Evolutionary conservation across 92 coral and sea anemone species (phyloP), one percentile per base, ranked within the genome.

Genomic region (Porites lobata): DNA sequence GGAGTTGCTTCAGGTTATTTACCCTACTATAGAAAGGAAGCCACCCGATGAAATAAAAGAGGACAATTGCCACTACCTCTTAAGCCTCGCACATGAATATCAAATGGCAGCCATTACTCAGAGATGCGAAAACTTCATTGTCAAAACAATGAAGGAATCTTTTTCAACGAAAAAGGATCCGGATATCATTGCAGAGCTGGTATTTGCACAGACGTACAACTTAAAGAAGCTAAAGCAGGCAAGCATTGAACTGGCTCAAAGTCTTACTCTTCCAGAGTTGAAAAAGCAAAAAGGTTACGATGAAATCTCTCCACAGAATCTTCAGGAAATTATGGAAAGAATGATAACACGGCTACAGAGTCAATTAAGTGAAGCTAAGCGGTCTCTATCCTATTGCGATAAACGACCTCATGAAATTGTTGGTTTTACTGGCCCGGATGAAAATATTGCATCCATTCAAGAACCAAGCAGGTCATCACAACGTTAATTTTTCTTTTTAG

Each of bases 71-170:
- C 14, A 67, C 43, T 67, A 1, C 72, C 72, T 67, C 14, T 10
- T 67, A 43, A 1, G 12, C 14, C 72, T 67, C 20, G 72, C 72
- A 1, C 72, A 67, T 18, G 72, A 67, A 43, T 67, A 21, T 67
- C 72, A 67, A 24, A 67, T 67, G 72, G 72, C 10, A 12, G 72
- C 72, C 72, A 67, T 67, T 22, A 14, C 26, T 67, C 12, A 67
- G 72, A 8, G 43, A 67, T 67, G 72, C 11, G 72, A 67, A 67
- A 50, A 67, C 26, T 67, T 9, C 43, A 10, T 67, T 7, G 72
- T 67, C 13, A 24, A 67, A 3, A 21, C 9, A 14, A 3, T 67
- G 47, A 67, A 67, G 11, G 4, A 32, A 32, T 32, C 38, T 32
- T 32, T 32, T 32, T 32, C 38, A 2, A 4, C 38, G 38, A 32